Evolutionary conservation across 1,140 invertebrate species (phyloP).

Genomic region (Dermatophagoides farinae): DNA sequence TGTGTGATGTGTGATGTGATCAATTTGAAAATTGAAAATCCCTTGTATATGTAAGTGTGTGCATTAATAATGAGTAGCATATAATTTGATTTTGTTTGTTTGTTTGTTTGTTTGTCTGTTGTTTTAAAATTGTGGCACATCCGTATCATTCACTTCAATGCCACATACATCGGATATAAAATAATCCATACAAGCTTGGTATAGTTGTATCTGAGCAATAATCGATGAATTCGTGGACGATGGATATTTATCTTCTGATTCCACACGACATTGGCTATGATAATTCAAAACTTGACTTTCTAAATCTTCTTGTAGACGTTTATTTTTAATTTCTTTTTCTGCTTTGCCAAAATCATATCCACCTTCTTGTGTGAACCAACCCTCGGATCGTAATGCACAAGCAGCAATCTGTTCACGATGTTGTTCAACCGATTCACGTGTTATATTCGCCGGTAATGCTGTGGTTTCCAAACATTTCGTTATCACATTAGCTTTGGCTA

Average conservation of each 20-base stretch:
- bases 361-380: constrained; percentile 12
- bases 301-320: constrained; percentile 16
- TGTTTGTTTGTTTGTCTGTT: not conserved
- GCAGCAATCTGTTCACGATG: constrained; percentile 18
- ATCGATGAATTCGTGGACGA: not conserved
- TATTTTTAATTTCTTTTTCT: constrained; percentile 21
- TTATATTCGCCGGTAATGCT: constrained; percentile 16
- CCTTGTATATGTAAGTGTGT: no score
- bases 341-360: constrained; percentile 21
- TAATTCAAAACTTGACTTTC: constrained; percentile 14
- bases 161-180: constrained; percentile 16
- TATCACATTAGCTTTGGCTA: constrained; percentile 17
- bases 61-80: no score
- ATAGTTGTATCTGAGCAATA: constrained; percentile 22
- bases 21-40: no score
- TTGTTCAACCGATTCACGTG: constrained; percentile 15
- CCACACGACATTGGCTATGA: constrained; percentile 14
- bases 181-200: constrained; percentile 24
- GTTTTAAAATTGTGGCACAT: constrained; percentile 3
- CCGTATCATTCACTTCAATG: constrained; percentile 11
- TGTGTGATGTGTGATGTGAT: no score
- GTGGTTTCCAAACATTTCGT: constrained; percentile 18
- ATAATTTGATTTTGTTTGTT: no score
- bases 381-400: constrained; percentile 16
- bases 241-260: constrained; percentile 16